Evolutionary conservation across 92 coral and sea anemone genomes (phyloP).

Genomic region (Epizoanthus ramosus): DNA sequence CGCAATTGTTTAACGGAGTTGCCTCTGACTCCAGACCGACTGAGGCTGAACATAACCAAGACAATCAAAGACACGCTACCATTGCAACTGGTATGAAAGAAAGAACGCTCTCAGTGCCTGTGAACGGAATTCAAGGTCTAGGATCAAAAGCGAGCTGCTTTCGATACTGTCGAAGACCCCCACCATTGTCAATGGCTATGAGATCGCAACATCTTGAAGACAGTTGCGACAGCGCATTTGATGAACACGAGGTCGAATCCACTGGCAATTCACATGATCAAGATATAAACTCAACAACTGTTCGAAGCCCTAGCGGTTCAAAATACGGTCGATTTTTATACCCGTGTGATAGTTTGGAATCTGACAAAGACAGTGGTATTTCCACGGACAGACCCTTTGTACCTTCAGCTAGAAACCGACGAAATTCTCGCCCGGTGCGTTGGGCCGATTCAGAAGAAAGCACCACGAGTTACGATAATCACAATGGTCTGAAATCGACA

Average conservation of each 20-base stretch:
- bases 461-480: slow-evolving; percentile 1
- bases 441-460: slow-evolving; percentile 35
- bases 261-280: slow-evolving; percentile 57
- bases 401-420: slow-evolving; percentile 42
- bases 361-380: slow-evolving; percentile 92
- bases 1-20: not conserved
- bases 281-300: slow-evolving; percentile 65
- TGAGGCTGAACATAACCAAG: not conserved
- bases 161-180: slow-evolving; percentile 60
- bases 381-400: slow-evolving; percentile 77
- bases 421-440: slow-evolving; percentile 50
- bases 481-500: slow-evolving; percentile 51
- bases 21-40: not conserved
- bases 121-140: slow-evolving; percentile 28
- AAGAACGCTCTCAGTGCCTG: slow-evolving; percentile 12
- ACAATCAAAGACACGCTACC: slow-evolving; percentile 19
- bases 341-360: slow-evolving; percentile 87
- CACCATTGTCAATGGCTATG: slow-evolving; percentile 78
- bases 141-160: slow-evolving; percentile 27
- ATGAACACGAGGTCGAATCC: slow-evolving; percentile 67
- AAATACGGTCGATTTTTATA: slow-evolving; percentile 59
- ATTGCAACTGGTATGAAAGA: slow-evolving; percentile 37
- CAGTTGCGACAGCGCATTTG: slow-evolving; percentile 91
- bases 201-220: slow-evolving; percentile 77
- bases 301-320: slow-evolving; percentile 15